These are phyloP conservation scores for Druceiella hillmani DNA, from an alignment of 2,888 invertebrate genomes.

Conservation along the genomic window DNA sequence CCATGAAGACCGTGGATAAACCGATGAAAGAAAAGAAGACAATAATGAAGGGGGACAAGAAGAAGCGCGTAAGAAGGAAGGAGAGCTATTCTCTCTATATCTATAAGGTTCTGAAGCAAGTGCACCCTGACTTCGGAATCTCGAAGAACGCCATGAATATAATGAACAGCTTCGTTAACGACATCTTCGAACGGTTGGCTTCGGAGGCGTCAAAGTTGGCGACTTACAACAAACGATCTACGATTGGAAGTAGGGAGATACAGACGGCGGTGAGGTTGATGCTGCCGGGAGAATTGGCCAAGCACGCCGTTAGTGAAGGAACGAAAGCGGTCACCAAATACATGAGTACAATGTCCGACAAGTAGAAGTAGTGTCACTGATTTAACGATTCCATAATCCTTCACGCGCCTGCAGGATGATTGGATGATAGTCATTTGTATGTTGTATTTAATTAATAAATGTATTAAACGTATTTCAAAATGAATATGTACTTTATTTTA, in stretches of 20 bases:
- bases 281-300: slow-evolving; percentile 66
- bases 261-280: slow-evolving; percentile 62
- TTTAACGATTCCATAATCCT: too few species aligned
- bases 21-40: slow-evolving; percentile 40
- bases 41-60: slow-evolving; percentile 41
- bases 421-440: too few species aligned
- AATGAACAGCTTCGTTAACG: slow-evolving; percentile 71
- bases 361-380: too few species aligned
- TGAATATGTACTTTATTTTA: too few species aligned
- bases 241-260: slow-evolving; percentile 63
- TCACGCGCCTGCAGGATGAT: too few species aligned
- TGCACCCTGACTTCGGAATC: slow-evolving; percentile 56
- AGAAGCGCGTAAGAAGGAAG: slow-evolving; percentile 51
- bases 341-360: too few species aligned
- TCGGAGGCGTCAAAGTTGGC: slow-evolving; percentile 59
- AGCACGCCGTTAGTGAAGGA: slow-evolving; percentile 64
- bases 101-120: slow-evolving; percentile 56
- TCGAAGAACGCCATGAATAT: slow-evolving; percentile 66
- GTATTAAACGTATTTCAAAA: too few species aligned
- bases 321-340: slow-evolving; percentile 49
- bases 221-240: slow-evolving; percentile 57
- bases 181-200: slow-evolving; percentile 68
- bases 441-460: too few species aligned
- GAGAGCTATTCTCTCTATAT: slow-evolving; percentile 55
- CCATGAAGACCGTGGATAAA: too few species aligned